phyloP scores from a whole-genome alignment of 2,797 vertebrate species.

The Sylvia borin region DNA sequence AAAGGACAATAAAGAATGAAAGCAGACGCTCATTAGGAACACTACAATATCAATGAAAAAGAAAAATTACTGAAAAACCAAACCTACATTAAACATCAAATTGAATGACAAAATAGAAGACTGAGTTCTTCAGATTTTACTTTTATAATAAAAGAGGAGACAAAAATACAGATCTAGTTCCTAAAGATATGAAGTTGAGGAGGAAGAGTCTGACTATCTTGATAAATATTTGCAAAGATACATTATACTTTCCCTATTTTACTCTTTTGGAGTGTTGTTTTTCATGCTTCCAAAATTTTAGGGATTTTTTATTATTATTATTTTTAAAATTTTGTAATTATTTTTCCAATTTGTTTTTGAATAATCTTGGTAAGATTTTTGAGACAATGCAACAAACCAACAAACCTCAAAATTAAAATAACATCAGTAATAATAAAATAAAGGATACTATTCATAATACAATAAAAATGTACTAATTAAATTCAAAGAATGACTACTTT shows the following conservation, averaged over 20 bases:
- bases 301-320: not conserved
- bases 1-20: not conserved
- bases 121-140: not conserved
- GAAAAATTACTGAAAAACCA: rapidly evolving
- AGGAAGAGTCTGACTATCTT: not conserved
- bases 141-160: not conserved
- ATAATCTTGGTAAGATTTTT: not conserved
- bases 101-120: not conserved
- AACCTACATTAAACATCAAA: not conserved
- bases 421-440: not conserved
- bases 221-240: not conserved
- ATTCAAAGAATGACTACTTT: rapidly evolving
- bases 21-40: not conserved
- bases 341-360: not conserved
- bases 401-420: not conserved
- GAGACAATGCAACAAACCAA: not conserved
- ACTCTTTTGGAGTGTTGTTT: not conserved
- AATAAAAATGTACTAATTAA: not conserved
- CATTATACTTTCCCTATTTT: rapidly evolving
- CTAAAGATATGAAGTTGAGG: not conserved
- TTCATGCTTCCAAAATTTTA: not conserved
- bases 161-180: not conserved
- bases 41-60: not conserved
- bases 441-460: rapidly evolving
- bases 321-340: too few species aligned